Percentiles rank a stretch among this genome's conserved stretches.
These are phyloP conservation scores for Ciona savignyi DNA, from an alignment of 23 tunicate species.

Conservation along the genomic window DNA sequence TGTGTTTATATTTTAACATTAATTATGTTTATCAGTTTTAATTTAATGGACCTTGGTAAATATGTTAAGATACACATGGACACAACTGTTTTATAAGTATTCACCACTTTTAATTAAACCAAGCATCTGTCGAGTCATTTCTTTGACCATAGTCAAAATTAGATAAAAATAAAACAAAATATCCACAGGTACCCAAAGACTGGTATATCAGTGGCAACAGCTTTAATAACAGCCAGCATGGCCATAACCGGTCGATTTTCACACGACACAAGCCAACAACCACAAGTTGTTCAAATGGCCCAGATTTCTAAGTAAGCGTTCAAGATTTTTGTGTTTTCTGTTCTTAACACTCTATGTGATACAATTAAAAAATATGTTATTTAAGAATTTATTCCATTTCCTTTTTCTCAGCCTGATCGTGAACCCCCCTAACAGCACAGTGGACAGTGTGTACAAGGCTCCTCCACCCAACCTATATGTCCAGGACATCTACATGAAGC, in stretches of 20 bases:
- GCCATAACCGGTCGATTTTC: conserved; percentile 69
- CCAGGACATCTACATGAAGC: conserved; percentile 58
- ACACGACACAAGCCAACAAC: conserved; percentile 32
- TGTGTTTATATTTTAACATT: too few relatives aligned
- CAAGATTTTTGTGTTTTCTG: background rate
- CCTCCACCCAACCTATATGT: conserved; percentile 33
- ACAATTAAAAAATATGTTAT: too few relatives aligned
- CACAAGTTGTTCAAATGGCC: conserved; percentile 20
- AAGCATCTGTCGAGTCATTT: too few relatives aligned
- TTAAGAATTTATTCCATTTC: too few relatives aligned
- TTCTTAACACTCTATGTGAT: background rate
- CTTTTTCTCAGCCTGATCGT: background rate
- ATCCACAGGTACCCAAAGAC: conserved; percentile 20
- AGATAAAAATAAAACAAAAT: too few relatives aligned
- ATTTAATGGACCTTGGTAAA: background rate
- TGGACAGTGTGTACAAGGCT: background rate
- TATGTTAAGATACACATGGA: too few relatives aligned
- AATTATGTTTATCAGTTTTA: background rate
- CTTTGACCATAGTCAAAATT: too few relatives aligned
- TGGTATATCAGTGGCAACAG: conserved; percentile 6
- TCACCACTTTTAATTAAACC: too few relatives aligned
- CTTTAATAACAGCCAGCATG: conserved; percentile 12
- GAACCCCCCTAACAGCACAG: conserved; percentile 5
- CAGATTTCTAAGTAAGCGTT: conserved; percentile 40
- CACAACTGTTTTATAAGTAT: too few relatives aligned